A percentile compares a stretch with the other conserved stretches of the same genome.
Evolutionary conservation across 2,113 vertebrate genomes (phyloP).

Genomic region (Peromyscus maniculatus): DNA sequence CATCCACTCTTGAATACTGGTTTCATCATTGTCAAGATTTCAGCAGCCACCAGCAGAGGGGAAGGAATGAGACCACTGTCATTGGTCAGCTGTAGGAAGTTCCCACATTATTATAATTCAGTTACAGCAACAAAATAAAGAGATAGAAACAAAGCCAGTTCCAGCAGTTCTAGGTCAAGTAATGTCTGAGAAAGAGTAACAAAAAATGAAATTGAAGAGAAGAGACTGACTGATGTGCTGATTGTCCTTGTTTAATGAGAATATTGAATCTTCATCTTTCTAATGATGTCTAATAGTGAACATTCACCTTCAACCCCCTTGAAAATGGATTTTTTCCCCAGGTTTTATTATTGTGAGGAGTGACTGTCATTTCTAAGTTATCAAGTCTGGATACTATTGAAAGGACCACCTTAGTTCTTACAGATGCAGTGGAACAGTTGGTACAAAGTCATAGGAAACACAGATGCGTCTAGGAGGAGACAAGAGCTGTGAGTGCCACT

Average conservation of each 20-base stretch:
- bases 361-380: too few species aligned
- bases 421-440: neutral
- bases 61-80: neutral
- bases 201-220: neutral
- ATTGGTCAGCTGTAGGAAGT: neutral
- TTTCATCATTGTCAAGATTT: neutral
- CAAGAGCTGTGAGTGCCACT: neutral
- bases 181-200: neutral
- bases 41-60: neutral
- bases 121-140: neutral
- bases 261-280: neutral
- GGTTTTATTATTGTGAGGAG: neutral
- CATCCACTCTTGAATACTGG: neutral
- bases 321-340: neutral
- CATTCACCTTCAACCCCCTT: neutral
- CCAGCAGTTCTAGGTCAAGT: neutral
- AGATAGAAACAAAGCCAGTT: neutral
- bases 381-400: neutral
- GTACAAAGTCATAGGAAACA: neutral
- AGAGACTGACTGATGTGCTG: neutral
- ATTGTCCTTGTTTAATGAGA: neutral
- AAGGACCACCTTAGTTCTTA: rapidly evolving
- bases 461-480: neutral
- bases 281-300: neutral
- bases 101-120: too few species aligned